These are phyloP conservation scores for Metallyticus violacea DNA, from an alignment of 2,888 invertebrate species.

Conservation along the genomic window DNA sequence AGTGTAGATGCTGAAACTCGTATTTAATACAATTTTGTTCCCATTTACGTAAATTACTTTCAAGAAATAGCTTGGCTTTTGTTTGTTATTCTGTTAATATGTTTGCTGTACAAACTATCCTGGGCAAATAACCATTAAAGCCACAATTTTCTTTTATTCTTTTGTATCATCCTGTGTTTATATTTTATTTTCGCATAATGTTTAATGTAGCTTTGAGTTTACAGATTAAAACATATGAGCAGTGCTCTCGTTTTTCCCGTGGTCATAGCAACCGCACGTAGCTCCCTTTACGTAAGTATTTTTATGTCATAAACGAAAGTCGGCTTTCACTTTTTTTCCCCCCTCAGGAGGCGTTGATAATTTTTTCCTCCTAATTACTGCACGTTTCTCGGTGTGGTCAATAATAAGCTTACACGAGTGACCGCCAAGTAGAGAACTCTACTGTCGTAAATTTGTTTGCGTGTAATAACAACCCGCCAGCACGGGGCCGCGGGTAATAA, in stretches of 20 bases:
- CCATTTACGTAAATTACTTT: no score
- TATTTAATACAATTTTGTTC: no score
- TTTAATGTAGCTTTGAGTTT: no score
- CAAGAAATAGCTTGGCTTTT: no score
- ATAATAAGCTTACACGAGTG: not conserved
- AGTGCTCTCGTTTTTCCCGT: not conserved
- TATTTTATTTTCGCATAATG: not conserved
- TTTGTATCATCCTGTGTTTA: not conserved
- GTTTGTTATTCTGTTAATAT: no score
- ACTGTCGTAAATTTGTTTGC: not conserved
- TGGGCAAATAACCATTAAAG: no score
- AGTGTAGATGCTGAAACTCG: no score
- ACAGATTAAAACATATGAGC: not conserved
- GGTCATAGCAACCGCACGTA: not conserved
- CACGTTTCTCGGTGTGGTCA: not conserved
- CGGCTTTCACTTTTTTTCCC: not conserved
- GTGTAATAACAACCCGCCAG: not conserved
- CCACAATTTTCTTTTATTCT: not conserved
- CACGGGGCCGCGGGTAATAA: not conserved
- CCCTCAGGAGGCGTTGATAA: not conserved
- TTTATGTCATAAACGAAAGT: not conserved
- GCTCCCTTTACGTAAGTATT: not conserved
- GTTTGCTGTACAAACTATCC: no score
- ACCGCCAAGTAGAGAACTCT: not conserved
- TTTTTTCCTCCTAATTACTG: not conserved